A percentile compares a stretch with the other conserved stretches of the same genome.
phyloP scores from a whole-genome alignment of 2,888 invertebrate genomes.

The Pinctada fucata region DNA sequence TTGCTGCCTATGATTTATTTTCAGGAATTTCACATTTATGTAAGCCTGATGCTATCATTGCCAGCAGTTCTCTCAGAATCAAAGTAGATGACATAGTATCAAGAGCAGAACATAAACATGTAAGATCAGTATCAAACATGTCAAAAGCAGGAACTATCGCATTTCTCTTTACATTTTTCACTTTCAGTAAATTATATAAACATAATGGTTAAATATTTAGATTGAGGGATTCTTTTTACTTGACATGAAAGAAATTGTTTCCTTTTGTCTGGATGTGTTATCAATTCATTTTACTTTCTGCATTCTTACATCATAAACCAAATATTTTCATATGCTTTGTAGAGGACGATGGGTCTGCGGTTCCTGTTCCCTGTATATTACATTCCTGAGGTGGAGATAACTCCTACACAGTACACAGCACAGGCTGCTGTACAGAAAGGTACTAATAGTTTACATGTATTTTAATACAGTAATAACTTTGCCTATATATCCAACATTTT shows the following conservation, averaged over 20 bases:
- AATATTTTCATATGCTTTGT: not conserved
- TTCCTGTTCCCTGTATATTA: slow-evolving; percentile 78
- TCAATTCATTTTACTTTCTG: too few relatives aligned
- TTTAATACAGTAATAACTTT: not conserved
- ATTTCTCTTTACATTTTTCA: too few relatives aligned
- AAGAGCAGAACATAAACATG: slow-evolving; percentile 72
- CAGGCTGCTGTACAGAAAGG: slow-evolving; percentile 74
- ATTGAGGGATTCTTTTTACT: too few relatives aligned
- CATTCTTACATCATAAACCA: too few relatives aligned
- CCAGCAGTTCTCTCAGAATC: slow-evolving; percentile 75
- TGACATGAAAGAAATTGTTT: too few relatives aligned
- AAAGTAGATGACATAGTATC: slow-evolving; percentile 71
- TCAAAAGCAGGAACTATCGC: too few relatives aligned
- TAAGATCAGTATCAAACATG: slow-evolving; percentile 40
- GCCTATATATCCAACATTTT: too few relatives aligned
- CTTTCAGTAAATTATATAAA: too few relatives aligned
- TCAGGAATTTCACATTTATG: slow-evolving; percentile 73
- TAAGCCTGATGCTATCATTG: slow-evolving; percentile 70
- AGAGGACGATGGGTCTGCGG: slow-evolving; percentile 77
- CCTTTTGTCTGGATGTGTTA: too few relatives aligned
- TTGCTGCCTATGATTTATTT: slow-evolving; percentile 11
- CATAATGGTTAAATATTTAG: too few relatives aligned
- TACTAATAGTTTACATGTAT: slow-evolving; percentile 40
- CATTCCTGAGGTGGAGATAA: slow-evolving; percentile 77
- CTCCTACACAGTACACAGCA: slow-evolving; percentile 72